Conservation (phyloP, 1,140 invertebrate genomes). For the Listronotus oregonensis region DNA sequence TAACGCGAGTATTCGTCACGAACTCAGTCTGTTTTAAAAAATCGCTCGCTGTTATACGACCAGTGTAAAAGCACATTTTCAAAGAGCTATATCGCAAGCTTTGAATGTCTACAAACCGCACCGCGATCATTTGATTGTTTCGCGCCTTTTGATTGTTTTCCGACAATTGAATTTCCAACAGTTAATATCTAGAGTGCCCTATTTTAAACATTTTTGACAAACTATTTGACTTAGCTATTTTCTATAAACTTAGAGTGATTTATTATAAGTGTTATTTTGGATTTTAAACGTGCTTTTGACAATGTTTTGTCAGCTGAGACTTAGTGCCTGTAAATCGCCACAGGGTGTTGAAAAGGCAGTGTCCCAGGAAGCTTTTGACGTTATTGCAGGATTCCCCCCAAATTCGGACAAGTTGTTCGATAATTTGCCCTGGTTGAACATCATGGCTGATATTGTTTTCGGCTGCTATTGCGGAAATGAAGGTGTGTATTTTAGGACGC, state of each 20-base stretch:
- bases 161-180: no score
- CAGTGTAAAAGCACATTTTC: not conserved
- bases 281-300: slow-evolving; percentile 30
- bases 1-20: slow-evolving; percentile 10
- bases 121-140: not conserved
- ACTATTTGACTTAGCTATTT: not conserved
- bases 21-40: slow-evolving; percentile 10
- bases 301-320: slow-evolving; percentile 48
- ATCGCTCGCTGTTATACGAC: not conserved
- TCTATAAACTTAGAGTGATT: not conserved
- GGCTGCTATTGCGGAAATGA: slow-evolving; percentile 52
- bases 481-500: slow-evolving; percentile 42
- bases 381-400: slow-evolving; percentile 48
- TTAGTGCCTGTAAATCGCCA: slow-evolving; percentile 33
- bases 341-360: slow-evolving; percentile 43
- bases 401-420: slow-evolving; percentile 50
- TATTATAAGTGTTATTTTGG: slow-evolving; percentile 15
- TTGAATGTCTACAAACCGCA: not conserved
- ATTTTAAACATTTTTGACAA: not conserved
- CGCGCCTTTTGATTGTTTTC: not conserved
- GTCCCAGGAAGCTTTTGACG: slow-evolving; percentile 42
- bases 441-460: slow-evolving; percentile 53
- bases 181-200: not conserved
- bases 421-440: slow-evolving; percentile 51
- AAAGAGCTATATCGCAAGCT: not conserved